These are phyloP conservation scores for Loxodonta africana DNA, from an alignment of 2,113 vertebrate species.

Conservation along the genomic window DNA sequence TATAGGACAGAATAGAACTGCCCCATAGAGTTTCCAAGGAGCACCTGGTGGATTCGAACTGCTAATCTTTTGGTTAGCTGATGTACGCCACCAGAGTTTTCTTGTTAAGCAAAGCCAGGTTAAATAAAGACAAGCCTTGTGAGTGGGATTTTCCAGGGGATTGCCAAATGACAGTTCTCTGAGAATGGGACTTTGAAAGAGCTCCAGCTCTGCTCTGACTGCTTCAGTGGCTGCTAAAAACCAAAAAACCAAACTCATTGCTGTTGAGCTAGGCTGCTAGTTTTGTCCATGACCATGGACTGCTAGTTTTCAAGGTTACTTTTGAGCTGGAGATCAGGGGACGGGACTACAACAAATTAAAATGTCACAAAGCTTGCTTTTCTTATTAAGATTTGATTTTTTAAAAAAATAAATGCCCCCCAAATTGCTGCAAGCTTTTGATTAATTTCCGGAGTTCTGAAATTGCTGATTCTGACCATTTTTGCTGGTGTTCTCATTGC, in stretches of 20 bases:
- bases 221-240: background rate
- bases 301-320: background rate
- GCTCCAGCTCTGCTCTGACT: background rate
- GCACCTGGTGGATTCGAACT: no score
- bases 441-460: constrained; percentile 17
- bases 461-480: background rate
- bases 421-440: background rate
- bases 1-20: no score
- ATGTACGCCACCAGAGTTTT: no score
- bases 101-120: background rate
- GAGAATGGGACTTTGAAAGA: background rate
- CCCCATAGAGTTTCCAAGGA: no score
- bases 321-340: background rate
- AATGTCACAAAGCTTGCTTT: background rate
- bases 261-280: background rate
- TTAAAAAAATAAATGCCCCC: background rate
- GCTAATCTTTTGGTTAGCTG: no score
- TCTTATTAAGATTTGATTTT: background rate
- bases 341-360: background rate
- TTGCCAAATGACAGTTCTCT: background rate
- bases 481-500: background rate
- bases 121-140: background rate
- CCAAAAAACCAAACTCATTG: no score
- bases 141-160: background rate
- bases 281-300: background rate